These are phyloP conservation scores for Aphelenchoides bicaudatus DNA, from an alignment of 2,888 invertebrate genomes.

Conservation along the genomic window DNA sequence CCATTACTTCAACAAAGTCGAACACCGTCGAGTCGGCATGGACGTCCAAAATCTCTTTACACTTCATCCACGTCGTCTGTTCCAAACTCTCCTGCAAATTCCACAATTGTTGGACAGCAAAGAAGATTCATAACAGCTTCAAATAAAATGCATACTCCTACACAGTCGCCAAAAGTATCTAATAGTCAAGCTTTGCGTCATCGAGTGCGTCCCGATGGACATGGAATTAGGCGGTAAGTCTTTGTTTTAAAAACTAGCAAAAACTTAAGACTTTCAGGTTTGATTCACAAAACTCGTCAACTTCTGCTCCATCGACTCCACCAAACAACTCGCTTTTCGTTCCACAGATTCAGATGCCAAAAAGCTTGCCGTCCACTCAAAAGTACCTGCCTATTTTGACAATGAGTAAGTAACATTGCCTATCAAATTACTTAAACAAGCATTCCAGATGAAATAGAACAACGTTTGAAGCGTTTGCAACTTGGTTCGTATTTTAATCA, in stretches of 20 bases:
- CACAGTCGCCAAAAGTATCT: too few relatives aligned
- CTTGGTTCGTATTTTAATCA: background rate
- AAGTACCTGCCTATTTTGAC: slow-evolving; percentile 10
- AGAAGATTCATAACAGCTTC: background rate
- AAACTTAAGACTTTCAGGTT: too few relatives aligned
- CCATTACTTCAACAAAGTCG: too few relatives aligned
- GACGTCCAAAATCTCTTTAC: too few relatives aligned
- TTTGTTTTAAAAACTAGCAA: too few relatives aligned
- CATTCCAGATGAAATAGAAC: background rate
- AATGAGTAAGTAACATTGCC: background rate
- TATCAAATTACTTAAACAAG: background rate
- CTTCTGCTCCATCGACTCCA: slow-evolving; percentile 2
- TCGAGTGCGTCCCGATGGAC: slow-evolving; percentile 7
- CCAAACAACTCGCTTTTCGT: background rate
- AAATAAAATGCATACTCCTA: background rate
- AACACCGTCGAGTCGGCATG: too few relatives aligned
- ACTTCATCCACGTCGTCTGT: too few relatives aligned
- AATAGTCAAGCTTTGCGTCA: too few relatives aligned
- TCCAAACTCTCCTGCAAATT: too few relatives aligned
- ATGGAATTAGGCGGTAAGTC: too few relatives aligned
- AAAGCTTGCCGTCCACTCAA: background rate
- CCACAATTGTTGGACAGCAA: too few relatives aligned
- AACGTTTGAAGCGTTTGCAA: background rate
- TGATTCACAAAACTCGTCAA: background rate
- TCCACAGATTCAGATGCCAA: background rate